These are phyloP conservation scores for Pelusios castaneus DNA, from an alignment of 2,113 vertebrate species.

Conservation along the genomic window DNA sequence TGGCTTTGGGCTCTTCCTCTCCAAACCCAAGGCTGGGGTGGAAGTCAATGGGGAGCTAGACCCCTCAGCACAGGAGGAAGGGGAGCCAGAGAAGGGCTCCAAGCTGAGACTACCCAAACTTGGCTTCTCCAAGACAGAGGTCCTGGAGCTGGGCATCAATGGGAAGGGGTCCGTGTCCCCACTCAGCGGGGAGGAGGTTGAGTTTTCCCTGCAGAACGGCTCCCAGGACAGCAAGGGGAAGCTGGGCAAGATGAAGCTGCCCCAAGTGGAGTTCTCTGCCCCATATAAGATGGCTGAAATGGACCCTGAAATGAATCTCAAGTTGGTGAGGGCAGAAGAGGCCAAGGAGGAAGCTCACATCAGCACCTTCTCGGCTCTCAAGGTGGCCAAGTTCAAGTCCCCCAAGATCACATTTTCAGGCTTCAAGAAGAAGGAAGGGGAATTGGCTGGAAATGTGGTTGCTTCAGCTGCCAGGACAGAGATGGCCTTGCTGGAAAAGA, in stretches of 20 bases:
- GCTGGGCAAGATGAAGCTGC: conserved; percentile 80
- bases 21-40: conserved; percentile 60
- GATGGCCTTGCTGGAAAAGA: conserved; percentile 55
- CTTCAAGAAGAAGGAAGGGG: conserved; percentile 66
- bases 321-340: conserved; percentile 49
- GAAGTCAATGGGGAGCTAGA: conserved; percentile 35
- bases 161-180: conserved; percentile 24
- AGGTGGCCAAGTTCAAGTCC: conserved; percentile 53
- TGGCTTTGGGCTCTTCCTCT: conserved; percentile 65
- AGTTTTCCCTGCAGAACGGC: conserved; percentile 48
- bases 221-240: conserved; percentile 62
- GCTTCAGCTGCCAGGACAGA: conserved; percentile 77
- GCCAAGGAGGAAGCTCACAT: neutral
- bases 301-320: conserved; percentile 51
- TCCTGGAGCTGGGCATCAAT: neutral
- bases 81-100: conserved; percentile 1
- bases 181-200: conserved; percentile 52
- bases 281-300: conserved; percentile 72
- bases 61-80: neutral
- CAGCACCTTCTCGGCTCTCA: neutral
- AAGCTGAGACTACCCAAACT: conserved; percentile 77
- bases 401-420: conserved; percentile 61
- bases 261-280: conserved; percentile 82
- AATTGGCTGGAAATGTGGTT: conserved; percentile 36
- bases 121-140: conserved; percentile 68